These are phyloP conservation scores for Falco punctatus DNA, from an alignment of 2,113 vertebrate genomes.

Conservation along the genomic window DNA sequence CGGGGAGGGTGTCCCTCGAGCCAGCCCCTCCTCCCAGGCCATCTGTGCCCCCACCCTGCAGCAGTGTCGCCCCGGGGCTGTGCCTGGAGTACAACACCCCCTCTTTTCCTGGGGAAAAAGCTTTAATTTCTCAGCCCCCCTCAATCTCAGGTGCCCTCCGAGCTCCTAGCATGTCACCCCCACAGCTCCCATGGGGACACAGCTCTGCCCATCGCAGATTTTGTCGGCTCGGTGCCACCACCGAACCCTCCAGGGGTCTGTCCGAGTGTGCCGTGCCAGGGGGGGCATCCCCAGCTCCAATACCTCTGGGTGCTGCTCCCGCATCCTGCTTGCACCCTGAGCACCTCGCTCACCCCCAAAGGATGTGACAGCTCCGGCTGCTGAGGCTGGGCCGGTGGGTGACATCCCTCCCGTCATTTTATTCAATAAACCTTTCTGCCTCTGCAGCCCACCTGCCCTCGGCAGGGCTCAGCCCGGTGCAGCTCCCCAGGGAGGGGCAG, in stretches of 20 bases:
- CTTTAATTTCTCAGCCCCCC: background rate
- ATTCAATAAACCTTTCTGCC: background rate
- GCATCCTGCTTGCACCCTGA: background rate
- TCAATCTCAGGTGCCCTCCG: background rate
- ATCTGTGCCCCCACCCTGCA: background rate
- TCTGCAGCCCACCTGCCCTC: background rate
- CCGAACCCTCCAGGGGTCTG: background rate
- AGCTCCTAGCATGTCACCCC: background rate
- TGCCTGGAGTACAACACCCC: rapidly evolving
- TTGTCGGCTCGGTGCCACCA: background rate
- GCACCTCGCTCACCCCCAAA: background rate
- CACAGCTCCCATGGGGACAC: rapidly evolving
- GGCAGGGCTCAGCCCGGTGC: background rate
- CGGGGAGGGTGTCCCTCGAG: background rate
- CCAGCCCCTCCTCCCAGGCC: background rate
- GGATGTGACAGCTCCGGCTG: background rate
- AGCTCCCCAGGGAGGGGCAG: background rate
- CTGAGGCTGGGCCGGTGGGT: background rate
- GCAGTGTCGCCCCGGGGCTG: background rate
- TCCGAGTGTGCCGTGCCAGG: too few species aligned
- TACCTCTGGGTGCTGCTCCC: background rate
- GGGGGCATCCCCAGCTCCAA: background rate
- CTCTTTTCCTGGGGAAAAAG: background rate
- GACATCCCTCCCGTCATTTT: background rate
- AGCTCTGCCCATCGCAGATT: background rate